Conservation (phyloP, 2,113 vertebrate species). For the Eclectus roratus region DNA sequence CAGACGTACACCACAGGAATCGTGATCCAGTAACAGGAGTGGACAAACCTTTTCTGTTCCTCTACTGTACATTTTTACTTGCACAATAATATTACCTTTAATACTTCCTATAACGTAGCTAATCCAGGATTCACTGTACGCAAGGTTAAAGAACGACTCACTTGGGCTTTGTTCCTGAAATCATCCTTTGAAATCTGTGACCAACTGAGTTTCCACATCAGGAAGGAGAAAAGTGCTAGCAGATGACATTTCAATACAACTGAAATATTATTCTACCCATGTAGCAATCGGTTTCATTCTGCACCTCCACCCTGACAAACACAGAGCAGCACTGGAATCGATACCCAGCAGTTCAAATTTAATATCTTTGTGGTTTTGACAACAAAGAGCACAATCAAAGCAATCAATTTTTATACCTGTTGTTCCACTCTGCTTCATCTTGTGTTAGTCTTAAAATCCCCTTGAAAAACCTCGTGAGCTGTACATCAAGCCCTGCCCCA, state of each 20-base stretch:
- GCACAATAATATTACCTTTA: neutral
- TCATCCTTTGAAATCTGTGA: neutral
- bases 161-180: neutral
- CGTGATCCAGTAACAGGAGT: neutral
- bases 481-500: neutral
- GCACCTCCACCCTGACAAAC: neutral
- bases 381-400: constrained; percentile 24
- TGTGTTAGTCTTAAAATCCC: neutral
- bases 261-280: neutral
- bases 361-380: neutral
- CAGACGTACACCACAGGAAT: neutral
- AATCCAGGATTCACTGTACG: neutral
- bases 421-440: neutral
- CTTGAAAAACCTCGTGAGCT: neutral
- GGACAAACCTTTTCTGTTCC: neutral
- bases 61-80: neutral
- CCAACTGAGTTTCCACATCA: neutral
- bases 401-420: constrained; percentile 44
- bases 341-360: constrained; percentile 6
- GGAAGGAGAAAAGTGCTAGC: neutral
- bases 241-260: neutral
- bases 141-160: neutral
- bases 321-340: neutral
- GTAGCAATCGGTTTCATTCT: neutral
- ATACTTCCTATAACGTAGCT: neutral